These are phyloP conservation scores for Rosalia funebris DNA, from an alignment of 2,888 invertebrate genomes.

Conservation along the genomic window DNA sequence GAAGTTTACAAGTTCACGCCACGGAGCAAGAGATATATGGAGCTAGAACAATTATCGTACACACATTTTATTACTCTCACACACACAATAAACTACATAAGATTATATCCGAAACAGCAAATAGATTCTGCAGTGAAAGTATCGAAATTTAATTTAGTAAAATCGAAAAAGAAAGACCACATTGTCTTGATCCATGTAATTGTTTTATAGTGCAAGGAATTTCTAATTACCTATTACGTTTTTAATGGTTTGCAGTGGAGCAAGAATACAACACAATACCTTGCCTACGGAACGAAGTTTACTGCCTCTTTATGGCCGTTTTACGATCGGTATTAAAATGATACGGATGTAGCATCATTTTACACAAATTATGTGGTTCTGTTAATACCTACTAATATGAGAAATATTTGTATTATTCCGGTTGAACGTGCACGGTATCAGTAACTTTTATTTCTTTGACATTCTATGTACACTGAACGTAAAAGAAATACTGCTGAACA, in stretches of 20 bases:
- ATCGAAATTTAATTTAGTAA: background rate
- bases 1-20: too few relatives aligned
- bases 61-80: too few relatives aligned
- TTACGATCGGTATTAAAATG: slow-evolving; percentile 33
- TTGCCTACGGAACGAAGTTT: slow-evolving; percentile 30
- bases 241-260: slow-evolving; percentile 13
- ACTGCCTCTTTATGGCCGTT: slow-evolving; percentile 32
- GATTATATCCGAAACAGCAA: too few relatives aligned
- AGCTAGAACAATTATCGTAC: too few relatives aligned
- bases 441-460: too few relatives aligned
- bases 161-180: slow-evolving; percentile 1
- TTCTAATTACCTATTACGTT: slow-evolving; percentile 14
- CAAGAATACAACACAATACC: slow-evolving; percentile 23
- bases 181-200: slow-evolving; percentile 3
- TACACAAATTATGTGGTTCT: slow-evolving; percentile 23
- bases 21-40: too few relatives aligned
- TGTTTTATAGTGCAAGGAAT: slow-evolving; percentile 10
- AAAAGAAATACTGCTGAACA: too few relatives aligned
- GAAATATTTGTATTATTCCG: too few relatives aligned
- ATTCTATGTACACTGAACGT: too few relatives aligned
- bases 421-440: too few relatives aligned
- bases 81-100: too few relatives aligned
- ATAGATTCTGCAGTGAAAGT: background rate
- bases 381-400: too few relatives aligned
- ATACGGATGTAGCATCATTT: slow-evolving; percentile 32